Evolutionary conservation across 2,888 invertebrate species (phyloP), one percentile per base, ranked within the genome.

Genomic region (Linnaemya vulpina): DNA sequence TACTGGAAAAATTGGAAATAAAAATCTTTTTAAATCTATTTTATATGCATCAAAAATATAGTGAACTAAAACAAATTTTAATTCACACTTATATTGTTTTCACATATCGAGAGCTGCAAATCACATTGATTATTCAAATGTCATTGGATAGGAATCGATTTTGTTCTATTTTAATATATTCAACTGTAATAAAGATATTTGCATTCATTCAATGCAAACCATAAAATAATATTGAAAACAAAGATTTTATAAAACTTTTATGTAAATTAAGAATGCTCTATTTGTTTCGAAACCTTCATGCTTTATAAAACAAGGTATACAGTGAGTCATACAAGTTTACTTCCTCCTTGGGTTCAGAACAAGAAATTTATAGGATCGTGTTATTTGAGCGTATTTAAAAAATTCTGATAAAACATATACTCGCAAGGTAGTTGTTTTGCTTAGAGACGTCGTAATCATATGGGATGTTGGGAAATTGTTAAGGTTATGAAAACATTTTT

Each of bases 191-290:
- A 30, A 30, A 30, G 2, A 51, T 46, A 60, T 73, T 55, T 60
- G 20, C 46, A 49, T 73, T 49, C 60, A 38, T 38, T 60, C 49
- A 73, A 49, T 60, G 35, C 10, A 35, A 58, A 43, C 22, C 30
- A 43, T 49, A 51, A 38, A 62, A 60, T 62, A 62, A 62, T 38
- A 62, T 46, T 20, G n/a, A 55, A 46, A 13, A 65, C 40, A 76
- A 13, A 30, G 10, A 5, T 46, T 67, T 43, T 20, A 35, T 30
- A 15, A 5, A 76, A 40, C n/a, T n/a, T 63, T 35, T 25, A 74
- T 74, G 51, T 60, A 49, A 73, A 73, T 74, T 63, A 63, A 38
- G 51, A n/a, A 51, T 25, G 74, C 62, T 74, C 51, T 40, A 63
- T 63, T 74, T 74, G 51, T 15, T 60, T 3, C 8, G 15, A 58